Evolutionary conservation across 2,797 vertebrate species (phyloP), one percentile per base, ranked within the genome.

Genomic region (Geotrypetes seraphini): DNA sequence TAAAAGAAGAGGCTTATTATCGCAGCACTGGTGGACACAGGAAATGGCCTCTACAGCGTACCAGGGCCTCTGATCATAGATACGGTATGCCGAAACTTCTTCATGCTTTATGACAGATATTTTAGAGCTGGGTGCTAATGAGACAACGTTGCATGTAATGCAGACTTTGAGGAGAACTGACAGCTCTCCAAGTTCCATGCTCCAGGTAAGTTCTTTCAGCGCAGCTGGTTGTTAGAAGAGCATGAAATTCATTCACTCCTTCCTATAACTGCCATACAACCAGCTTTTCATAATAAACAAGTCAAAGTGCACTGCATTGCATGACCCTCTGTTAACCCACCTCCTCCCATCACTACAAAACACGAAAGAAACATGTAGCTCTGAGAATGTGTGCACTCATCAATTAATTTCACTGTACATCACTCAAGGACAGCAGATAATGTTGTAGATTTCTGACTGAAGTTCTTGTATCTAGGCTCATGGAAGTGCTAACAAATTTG

Each of bases 1-100:
- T 76, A 76, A 84, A 85, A 85, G 85, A 89, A 60, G 82, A 88
- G 79, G 79, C 86, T 87, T 87, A 87, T 87, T 90, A 84, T 89
- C 79, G 79, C 81, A 86, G 85, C 86, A 79, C 79, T 85, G 83
- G 79, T 70, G 78, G 79, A 57, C 82, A 75, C 72, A 74, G 81
- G 86, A 89, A 83, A 73, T 89, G 88, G 84, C 75, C 72, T 59
- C 76, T 76, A 71, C 79, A 81, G 71, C 87, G 80, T 69, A 77
- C 79, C 63, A 63, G 64, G 72, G 66, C 59, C 74, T 81, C 88
- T 78, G 83, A 84, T 65, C 80, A 77, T 78, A 83, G 76, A 84
- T 80, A 79, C 84, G 87, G 87, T 90, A 89, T 79, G 89, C 59
- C 69, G 59, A 31, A 26, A 53, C 28, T 50, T 65, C 15, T 60